A percentile compares a stretch with the other conserved stretches of the same genome.
Evolutionary conservation across 2,113 vertebrate genomes (phyloP).

Genomic region (Poeciliopsis retropinna): DNA sequence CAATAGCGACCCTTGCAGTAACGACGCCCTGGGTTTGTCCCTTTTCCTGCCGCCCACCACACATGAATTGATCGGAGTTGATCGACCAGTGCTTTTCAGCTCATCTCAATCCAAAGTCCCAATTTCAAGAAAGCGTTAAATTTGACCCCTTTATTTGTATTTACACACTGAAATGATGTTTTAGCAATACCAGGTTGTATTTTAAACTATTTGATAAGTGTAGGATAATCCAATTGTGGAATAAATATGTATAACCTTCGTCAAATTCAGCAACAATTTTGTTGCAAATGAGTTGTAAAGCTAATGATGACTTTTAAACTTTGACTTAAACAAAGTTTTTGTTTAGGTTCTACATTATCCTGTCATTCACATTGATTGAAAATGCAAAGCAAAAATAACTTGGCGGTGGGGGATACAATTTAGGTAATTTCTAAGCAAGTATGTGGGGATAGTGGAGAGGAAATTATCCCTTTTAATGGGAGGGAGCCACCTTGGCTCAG

Average conservation of each 20-base stretch:
- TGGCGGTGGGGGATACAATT: too few relatives aligned
- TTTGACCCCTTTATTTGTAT: background rate
- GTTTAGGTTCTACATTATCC: background rate
- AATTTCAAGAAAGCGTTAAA: background rate
- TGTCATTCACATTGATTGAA: too few relatives aligned
- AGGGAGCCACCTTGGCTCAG: background rate
- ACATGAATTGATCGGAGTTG: background rate
- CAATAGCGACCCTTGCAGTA: background rate
- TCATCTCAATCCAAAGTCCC: background rate
- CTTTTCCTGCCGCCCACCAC: background rate
- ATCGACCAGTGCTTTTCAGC: background rate
- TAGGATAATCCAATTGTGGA: background rate
- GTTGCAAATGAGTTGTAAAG: background rate
- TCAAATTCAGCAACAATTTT: background rate
- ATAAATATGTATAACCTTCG: background rate
- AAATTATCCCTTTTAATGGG: background rate
- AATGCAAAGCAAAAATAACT: too few relatives aligned
- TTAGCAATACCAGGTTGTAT: background rate
- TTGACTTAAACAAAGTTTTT: background rate
- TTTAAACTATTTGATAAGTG: background rate
- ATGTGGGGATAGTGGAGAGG: background rate
- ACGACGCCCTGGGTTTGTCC: background rate
- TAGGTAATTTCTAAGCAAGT: background rate
- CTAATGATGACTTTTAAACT: background rate
- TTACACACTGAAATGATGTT: too few relatives aligned